Percentiles rank a stretch among this genome's conserved stretches.
Conservation (phyloP, 2,888 invertebrate genomes). For the Matsumyia berberina region DNA sequence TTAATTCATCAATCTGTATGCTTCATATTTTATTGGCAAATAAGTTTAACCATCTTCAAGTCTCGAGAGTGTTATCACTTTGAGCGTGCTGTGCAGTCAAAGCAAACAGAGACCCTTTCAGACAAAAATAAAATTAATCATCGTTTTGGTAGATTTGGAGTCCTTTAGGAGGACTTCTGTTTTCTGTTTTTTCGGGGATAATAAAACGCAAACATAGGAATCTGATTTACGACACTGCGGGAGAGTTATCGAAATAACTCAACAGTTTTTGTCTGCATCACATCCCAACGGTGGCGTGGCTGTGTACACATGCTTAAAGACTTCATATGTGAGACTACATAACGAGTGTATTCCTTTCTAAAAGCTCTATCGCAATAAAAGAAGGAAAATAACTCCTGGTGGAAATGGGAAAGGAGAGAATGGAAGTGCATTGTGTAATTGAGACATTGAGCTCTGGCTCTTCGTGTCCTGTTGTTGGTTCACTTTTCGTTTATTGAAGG, state of each 20-base stretch:
- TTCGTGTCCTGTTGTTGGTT: slow-evolving; percentile 26
- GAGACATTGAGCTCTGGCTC: slow-evolving; percentile 35
- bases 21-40: slow-evolving; percentile 42
- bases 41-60: slow-evolving; percentile 19
- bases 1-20: slow-evolving; percentile 58
- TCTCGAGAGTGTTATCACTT: slow-evolving; percentile 3
- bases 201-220: slow-evolving; percentile 58
- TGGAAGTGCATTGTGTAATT: slow-evolving; percentile 49
- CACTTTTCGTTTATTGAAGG: slow-evolving; percentile 15
- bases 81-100: slow-evolving; percentile 27
- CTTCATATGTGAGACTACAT: slow-evolving; percentile 33
- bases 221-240: slow-evolving; percentile 54
- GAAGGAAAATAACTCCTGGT: slow-evolving; percentile 9
- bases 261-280: slow-evolving; percentile 15
- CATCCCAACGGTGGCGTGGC: neutral
- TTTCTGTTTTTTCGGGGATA: slow-evolving; percentile 23
- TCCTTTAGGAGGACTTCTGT: slow-evolving; percentile 5
- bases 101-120: slow-evolving; percentile 46
- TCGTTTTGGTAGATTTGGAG: slow-evolving; percentile 39
- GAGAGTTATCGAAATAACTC: slow-evolving; percentile 38
- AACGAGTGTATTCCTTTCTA: slow-evolving; percentile 36
- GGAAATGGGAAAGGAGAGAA: neutral
- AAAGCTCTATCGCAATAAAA: slow-evolving; percentile 48
- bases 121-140: slow-evolving; percentile 56
- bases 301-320: slow-evolving; percentile 17